Evolutionary conservation across 35 echinoderm and acorn worm genomes (phyloP).

Genomic region (Apostichopus japonicus): DNA sequence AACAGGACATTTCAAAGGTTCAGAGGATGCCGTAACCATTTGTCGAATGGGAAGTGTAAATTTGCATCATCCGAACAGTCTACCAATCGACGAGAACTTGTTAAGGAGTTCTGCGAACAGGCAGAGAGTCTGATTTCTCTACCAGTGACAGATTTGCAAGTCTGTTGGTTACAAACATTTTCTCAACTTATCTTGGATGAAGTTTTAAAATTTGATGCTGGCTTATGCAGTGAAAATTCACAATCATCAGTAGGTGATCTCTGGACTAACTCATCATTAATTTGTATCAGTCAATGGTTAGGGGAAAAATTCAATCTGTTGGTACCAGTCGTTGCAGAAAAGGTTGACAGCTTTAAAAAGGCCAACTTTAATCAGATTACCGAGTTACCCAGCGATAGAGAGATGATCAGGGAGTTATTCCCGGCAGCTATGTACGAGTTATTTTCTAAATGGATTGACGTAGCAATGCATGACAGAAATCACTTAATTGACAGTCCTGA

Average conservation of each 20-base stretch:
- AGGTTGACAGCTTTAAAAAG: conserved; percentile 51
- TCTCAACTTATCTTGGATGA: not conserved
- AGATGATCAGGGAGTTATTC: conserved; percentile 29
- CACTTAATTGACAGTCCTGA: not conserved
- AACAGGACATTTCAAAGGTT: not conserved
- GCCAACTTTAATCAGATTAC: conserved; percentile 26
- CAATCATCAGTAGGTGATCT: not conserved
- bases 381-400: conserved; percentile 4
- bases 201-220: not conserved
- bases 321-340: conserved; percentile 24
- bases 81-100: not conserved
- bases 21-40: not conserved
- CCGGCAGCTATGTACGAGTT: conserved; percentile 28
- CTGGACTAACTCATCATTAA: not conserved
- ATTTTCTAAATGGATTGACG: conserved; percentile 19
- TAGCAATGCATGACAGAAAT: not conserved
- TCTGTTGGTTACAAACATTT: not conserved
- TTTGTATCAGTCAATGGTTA: conserved; percentile 13
- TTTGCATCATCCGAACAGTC: not conserved
- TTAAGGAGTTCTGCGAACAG: not conserved
- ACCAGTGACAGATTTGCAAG: not conserved
- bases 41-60: not conserved
- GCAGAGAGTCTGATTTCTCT: not conserved
- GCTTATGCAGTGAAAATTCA: not conserved
- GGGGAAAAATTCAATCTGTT: conserved; percentile 37